Percentiles rank a stretch among this genome's conserved stretches.
phyloP scores from a whole-genome alignment of 1,140 invertebrate genomes.

The Drosophila orosa region DNA sequence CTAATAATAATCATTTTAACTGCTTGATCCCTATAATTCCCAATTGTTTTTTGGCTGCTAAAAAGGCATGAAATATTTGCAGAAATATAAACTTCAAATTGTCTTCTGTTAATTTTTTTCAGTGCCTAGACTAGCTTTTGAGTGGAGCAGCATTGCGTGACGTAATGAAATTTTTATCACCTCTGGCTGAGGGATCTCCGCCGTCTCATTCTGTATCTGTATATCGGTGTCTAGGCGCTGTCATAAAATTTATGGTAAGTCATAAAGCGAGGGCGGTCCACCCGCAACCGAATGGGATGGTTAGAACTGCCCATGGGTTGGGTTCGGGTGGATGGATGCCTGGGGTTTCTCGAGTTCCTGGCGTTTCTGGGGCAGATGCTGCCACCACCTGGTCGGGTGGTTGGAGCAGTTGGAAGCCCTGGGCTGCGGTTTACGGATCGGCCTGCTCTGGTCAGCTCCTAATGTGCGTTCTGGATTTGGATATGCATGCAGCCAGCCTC shows the following conservation, averaged over 20 bases:
- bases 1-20: too few relatives aligned
- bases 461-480: conserved; percentile 70
- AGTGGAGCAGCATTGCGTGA: conserved; percentile 62
- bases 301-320: conserved; percentile 13
- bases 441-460: conserved; percentile 66
- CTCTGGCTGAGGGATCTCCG: conserved; percentile 50
- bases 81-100: not conserved
- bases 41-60: not conserved
- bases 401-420: conserved; percentile 1
- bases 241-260: conserved; percentile 77
- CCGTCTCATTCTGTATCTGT: conserved; percentile 29
- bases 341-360: conserved; percentile 13
- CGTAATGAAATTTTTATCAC: conserved; percentile 81
- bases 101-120: not conserved
- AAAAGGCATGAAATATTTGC: not conserved
- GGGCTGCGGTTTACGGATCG: conserved; percentile 53
- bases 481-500: conserved; percentile 54
- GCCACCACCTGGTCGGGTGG: conserved; percentile 11
- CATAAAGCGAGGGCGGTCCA: conserved; percentile 64
- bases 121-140: conserved; percentile 14
- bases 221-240: conserved; percentile 70
- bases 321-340: conserved; percentile 7
- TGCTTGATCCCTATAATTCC: too few relatives aligned
- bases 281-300: conserved; percentile 29
- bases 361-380: conserved; percentile 42